These are phyloP conservation scores for Artemia franciscana DNA, from an alignment of 1,140 invertebrate genomes.

Conservation along the genomic window DNA sequence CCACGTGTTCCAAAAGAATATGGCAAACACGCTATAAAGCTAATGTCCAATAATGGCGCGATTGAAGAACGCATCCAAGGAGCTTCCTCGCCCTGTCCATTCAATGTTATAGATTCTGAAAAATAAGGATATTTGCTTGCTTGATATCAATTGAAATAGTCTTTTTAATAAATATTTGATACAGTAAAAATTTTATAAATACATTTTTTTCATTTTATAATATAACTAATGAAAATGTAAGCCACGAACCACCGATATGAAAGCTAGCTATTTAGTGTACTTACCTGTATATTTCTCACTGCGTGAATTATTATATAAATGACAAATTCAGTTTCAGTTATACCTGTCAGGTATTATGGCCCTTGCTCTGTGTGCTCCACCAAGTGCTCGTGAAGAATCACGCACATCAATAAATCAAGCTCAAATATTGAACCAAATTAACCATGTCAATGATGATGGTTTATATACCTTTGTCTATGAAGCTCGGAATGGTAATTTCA, in stretches of 20 bases:
- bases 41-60: too few species aligned
- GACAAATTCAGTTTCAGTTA: neutral
- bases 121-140: neutral
- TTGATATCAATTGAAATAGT: neutral
- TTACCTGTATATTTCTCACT: too few species aligned
- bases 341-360: slow-evolving; percentile 3
- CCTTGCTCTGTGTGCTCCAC: slow-evolving; percentile 1
- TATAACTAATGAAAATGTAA: too few species aligned
- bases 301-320: too few species aligned
- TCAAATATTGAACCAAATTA: slow-evolving; percentile 44
- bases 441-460: slow-evolving; percentile 53
- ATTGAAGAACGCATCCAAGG: too few species aligned
- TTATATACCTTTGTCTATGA: slow-evolving; percentile 65
- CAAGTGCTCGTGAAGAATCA: neutral
- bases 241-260: neutral
- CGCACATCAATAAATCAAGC: slow-evolving; percentile 20
- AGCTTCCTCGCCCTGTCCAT: too few species aligned
- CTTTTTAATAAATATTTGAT: neutral
- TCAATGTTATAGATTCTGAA: neutral
- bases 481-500: slow-evolving; percentile 43
- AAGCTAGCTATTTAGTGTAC: neutral
- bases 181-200: too few species aligned
- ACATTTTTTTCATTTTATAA: too few species aligned
- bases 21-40: too few species aligned
- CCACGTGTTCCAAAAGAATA: too few species aligned